Evolutionary conservation across 1,140 invertebrate genomes (phyloP).

Genomic region (Neocloeon triangulifer): DNA sequence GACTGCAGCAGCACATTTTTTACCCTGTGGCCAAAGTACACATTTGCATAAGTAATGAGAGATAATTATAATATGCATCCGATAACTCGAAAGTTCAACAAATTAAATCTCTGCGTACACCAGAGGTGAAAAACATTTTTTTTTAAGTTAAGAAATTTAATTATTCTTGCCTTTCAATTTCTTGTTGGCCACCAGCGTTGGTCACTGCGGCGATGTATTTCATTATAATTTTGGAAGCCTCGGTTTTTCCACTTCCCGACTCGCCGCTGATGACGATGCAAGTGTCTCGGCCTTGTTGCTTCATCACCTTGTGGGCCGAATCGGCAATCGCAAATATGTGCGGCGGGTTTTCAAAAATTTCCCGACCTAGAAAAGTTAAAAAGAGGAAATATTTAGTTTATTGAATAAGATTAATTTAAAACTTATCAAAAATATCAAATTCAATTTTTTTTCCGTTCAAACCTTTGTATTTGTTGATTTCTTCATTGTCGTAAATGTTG

Average conservation of each 20-base stretch:
- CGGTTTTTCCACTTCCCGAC: conserved; percentile 90
- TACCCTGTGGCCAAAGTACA: conserved; percentile 38
- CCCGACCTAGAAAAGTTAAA: conserved; percentile 38
- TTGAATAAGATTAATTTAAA: too few relatives aligned
- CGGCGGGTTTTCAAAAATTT: conserved; percentile 82
- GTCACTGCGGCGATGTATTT: conserved; percentile 96
- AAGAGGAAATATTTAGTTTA: too few relatives aligned
- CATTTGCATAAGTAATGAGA: conserved; percentile 1
- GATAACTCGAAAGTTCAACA: not conserved
- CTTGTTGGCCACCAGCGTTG: conserved; percentile 70
- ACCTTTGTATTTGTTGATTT: conserved; percentile 72
- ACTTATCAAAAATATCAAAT: too few relatives aligned
- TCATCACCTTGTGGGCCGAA: conserved; percentile 75
- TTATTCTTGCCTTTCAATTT: conserved; percentile 82
- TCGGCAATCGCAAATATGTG: conserved; percentile 92
- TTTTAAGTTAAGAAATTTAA: too few relatives aligned
- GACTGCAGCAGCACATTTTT: conserved; percentile 94
- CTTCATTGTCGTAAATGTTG: conserved; percentile 61
- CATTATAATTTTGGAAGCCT: conserved; percentile 98
- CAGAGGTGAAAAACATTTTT: too few relatives aligned
- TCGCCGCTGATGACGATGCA: conserved; percentile 94
- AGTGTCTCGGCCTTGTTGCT: conserved; percentile 71
- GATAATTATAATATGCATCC: conserved; percentile 2
- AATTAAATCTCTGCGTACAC: too few relatives aligned
- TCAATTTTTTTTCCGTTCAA: too few relatives aligned